phyloP scores from a whole-genome alignment of 2,113 vertebrate genomes.

The Calypte anna region DNA sequence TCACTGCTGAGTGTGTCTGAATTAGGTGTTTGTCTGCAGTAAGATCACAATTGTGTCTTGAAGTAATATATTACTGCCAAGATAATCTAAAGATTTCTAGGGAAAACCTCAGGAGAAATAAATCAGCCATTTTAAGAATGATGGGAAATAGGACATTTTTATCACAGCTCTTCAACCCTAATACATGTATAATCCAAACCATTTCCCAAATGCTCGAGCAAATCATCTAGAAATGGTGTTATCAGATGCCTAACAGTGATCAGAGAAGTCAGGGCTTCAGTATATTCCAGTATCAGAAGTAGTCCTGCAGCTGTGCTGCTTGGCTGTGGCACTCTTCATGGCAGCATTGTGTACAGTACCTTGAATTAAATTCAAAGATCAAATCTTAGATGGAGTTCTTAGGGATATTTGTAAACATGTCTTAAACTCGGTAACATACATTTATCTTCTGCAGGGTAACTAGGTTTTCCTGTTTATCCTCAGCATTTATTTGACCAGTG shows the following conservation, averaged over 20 bases:
- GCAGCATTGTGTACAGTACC: neutral
- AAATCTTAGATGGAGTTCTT: neutral
- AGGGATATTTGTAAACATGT: constrained; percentile 8
- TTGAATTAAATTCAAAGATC: neutral
- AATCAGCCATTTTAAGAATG: neutral
- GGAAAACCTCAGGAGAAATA: neutral
- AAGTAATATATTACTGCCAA: neutral
- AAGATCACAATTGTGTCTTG: rapidly evolving
- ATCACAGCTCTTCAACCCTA: neutral
- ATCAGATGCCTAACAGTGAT: rapidly evolving
- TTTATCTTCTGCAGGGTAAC: neutral
- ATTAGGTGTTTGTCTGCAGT: neutral
- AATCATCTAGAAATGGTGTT: neutral
- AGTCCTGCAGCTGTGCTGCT: neutral
- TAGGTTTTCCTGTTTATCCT: neutral
- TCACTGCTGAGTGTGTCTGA: neutral
- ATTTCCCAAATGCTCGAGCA: neutral
- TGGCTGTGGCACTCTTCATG: neutral
- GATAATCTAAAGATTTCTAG: neutral
- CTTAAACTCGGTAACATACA: neutral
- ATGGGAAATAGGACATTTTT: neutral
- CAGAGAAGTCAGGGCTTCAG: neutral
- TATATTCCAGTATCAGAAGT: rapidly evolving
- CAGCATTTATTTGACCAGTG: neutral
- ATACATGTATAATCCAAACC: neutral